Evolutionary conservation across 2,113 vertebrate species (phyloP).

Genomic region (Hypocryptadius cinnamomeus): DNA sequence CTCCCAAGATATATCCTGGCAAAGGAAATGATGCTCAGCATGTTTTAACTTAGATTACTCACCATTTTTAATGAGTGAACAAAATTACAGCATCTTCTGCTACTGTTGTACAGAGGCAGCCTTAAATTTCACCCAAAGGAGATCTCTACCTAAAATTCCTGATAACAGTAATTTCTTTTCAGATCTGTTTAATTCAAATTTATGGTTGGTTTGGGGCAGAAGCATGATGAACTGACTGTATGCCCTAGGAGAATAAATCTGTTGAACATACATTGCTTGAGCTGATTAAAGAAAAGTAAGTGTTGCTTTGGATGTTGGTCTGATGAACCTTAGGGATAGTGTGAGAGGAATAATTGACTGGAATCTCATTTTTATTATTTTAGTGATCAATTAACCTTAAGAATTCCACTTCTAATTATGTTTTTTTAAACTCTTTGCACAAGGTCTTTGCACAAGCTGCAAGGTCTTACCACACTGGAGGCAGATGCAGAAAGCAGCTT

Average conservation of each 20-base stretch:
- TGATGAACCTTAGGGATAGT: neutral
- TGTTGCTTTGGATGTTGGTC: neutral
- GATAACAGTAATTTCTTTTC: neutral
- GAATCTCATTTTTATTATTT: neutral
- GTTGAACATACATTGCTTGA: neutral
- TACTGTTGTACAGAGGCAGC: neutral
- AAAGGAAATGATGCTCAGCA: neutral
- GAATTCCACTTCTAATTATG: neutral
- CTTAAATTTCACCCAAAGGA: neutral
- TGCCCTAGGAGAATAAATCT: neutral
- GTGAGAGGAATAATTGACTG: neutral
- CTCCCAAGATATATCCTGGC: neutral
- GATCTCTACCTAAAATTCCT: neutral
- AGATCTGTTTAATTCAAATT: neutral
- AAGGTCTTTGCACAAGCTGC: neutral
- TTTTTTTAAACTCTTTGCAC: neutral
- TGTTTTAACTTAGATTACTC: neutral
- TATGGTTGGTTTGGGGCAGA: neutral
- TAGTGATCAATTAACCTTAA: neutral
- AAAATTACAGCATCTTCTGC: neutral
- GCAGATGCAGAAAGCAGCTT: neutral
- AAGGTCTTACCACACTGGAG: neutral
- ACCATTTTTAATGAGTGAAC: neutral
- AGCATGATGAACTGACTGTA: neutral
- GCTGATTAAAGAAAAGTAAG: neutral